These are phyloP conservation scores for Drosophila nasuta DNA, from an alignment of 1,140 invertebrate genomes.

Conservation along the genomic window DNA sequence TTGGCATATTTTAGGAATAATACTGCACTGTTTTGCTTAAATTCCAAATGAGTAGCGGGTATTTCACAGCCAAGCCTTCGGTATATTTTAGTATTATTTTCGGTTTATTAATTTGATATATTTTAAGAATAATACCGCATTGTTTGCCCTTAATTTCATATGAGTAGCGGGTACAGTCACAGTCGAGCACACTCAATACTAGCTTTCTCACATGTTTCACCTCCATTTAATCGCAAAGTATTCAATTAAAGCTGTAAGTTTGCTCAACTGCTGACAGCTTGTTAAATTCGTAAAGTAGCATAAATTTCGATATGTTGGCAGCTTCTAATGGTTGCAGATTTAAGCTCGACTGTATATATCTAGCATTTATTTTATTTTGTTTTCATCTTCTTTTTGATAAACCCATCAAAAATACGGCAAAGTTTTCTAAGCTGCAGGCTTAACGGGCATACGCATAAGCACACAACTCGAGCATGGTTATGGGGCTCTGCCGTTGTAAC, in stretches of 20 bases:
- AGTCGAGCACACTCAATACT: no score
- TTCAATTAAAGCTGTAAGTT: neutral
- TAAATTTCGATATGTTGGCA: neutral
- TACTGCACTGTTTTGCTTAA: no score
- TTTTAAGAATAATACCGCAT: no score
- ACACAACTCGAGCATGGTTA: slow-evolving; percentile 10
- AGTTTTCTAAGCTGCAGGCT: slow-evolving; percentile 55
- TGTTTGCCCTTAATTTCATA: no score
- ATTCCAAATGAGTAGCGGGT: no score
- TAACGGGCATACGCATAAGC: slow-evolving; percentile 53
- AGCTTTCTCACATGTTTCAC: no score
- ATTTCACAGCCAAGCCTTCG: no score
- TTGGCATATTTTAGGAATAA: no score
- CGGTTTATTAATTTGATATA: no score
- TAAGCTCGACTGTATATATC: slow-evolving; percentile 7
- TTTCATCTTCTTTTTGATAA: slow-evolving; percentile 23
- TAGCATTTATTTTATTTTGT: slow-evolving; percentile 5
- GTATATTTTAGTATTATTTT: no score
- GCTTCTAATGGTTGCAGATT: slow-evolving; percentile 3
- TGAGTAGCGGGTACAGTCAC: no score
- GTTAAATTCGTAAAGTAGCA: neutral
- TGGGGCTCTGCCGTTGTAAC: slow-evolving; percentile 35
- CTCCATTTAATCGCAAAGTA: neutral
- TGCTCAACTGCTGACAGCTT: slow-evolving; percentile 2
- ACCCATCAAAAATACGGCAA: slow-evolving; percentile 43